phyloP scores from a whole-genome alignment of 2,888 invertebrate genomes.

The Clepsis dumicolana region DNA sequence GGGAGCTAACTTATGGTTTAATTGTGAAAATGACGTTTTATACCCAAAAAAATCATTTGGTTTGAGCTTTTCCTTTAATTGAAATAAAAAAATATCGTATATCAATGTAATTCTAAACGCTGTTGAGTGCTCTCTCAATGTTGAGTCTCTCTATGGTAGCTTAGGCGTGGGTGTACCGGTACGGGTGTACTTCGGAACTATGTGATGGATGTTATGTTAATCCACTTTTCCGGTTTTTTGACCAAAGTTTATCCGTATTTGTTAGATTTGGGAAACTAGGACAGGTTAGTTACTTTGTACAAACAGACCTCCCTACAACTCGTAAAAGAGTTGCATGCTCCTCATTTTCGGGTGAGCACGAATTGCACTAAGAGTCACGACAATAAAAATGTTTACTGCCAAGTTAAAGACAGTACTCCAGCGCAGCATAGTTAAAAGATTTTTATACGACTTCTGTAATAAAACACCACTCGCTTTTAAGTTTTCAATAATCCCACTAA shows the following conservation, averaged over 20 bases:
- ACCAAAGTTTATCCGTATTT: not conserved
- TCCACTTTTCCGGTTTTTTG: not conserved
- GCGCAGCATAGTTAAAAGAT: conserved; percentile 2
- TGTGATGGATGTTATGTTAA: conserved; percentile 6
- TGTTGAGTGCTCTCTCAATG: not conserved
- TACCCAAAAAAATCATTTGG: too few species aligned
- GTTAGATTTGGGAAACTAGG: not conserved
- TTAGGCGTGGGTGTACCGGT: too few species aligned
- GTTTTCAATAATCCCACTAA: conserved; percentile 27
- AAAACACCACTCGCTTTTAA: conserved; percentile 7
- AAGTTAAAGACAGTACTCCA: not conserved
- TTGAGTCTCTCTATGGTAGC: too few species aligned
- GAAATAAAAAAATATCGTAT: not conserved
- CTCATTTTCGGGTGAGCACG: conserved; percentile 1
- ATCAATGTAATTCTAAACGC: too few species aligned
- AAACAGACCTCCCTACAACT: not conserved
- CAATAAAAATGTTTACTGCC: not conserved
- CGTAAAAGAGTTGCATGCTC: conserved; percentile 1
- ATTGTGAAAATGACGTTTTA: not conserved
- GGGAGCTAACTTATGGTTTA: not conserved
- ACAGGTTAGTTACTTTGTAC: not conserved
- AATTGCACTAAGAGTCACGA: not conserved
- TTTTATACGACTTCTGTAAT: conserved; percentile 5
- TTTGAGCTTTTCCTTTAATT: too few species aligned
- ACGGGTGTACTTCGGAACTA: conserved; percentile 1